Evolutionary conservation across 1,140 invertebrate species (phyloP).

Genomic region (Drosophila repleta): DNA sequence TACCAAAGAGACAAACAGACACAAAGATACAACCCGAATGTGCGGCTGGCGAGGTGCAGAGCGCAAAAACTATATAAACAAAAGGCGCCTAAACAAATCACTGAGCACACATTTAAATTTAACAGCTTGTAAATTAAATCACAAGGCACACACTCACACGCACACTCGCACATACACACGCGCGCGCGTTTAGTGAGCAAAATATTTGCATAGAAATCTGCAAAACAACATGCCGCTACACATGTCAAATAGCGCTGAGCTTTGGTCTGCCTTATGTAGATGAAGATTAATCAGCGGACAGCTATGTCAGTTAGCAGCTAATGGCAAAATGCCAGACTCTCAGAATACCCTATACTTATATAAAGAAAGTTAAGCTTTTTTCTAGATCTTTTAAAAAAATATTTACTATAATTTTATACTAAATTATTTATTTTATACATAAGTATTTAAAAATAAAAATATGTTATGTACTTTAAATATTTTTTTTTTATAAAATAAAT

Average conservation of each 20-base stretch:
- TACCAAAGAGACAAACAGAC: neutral
- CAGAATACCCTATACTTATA: conserved; percentile 7
- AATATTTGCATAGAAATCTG: conserved; percentile 72
- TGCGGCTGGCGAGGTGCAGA: neutral
- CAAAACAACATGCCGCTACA: conserved; percentile 54
- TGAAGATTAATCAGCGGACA: conserved; percentile 69
- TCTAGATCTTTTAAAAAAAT: too few relatives aligned
- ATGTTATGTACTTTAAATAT: too few relatives aligned
- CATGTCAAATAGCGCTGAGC: conserved; percentile 60
- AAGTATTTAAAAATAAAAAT: too few relatives aligned
- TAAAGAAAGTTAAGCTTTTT: too few relatives aligned
- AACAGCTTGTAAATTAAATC: conserved; percentile 62
- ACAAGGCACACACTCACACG: conserved; percentile 21
- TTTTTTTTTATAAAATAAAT: too few relatives aligned
- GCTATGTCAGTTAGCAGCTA: conserved; percentile 31
- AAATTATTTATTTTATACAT: too few relatives aligned
- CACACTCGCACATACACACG: neutral
- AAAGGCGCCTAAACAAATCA: conserved; percentile 49
- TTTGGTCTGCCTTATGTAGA: conserved; percentile 38
- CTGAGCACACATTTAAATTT: conserved; percentile 59
- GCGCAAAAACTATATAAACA: conserved; percentile 22
- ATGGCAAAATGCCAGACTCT: conserved; percentile 6
- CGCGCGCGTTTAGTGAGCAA: conserved; percentile 14
- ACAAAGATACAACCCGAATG: neutral
- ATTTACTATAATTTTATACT: too few relatives aligned